phyloP scores from a whole-genome alignment of 2,797 vertebrate genomes.

The Holocentrus rufus region DNA sequence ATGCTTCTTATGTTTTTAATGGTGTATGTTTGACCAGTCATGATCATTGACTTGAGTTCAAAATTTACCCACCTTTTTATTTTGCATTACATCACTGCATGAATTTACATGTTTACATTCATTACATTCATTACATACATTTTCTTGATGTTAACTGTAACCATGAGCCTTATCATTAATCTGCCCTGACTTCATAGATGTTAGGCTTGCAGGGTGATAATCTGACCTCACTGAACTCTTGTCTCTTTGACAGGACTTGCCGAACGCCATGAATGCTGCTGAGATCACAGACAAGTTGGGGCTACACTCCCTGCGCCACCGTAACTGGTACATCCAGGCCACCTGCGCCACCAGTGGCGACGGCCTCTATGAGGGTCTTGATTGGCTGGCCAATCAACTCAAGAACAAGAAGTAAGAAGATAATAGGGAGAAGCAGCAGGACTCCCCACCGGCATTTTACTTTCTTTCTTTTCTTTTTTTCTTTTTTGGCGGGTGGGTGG shows the following conservation, averaged over 20 bases:
- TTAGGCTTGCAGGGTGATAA: not conserved
- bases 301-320: slow-evolving; percentile 94
- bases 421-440: slow-evolving; percentile 26
- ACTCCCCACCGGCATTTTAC: slow-evolving; percentile 42
- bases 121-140: no score
- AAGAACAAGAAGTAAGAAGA: slow-evolving; percentile 95
- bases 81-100: no score
- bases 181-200: not conserved
- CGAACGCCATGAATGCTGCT: slow-evolving; percentile 97
- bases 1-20: no score
- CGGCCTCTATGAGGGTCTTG: slow-evolving; percentile 95
- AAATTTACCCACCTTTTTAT: no score
- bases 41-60: no score
- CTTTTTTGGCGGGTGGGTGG: not conserved
- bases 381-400: slow-evolving; percentile 98
- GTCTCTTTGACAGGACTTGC: slow-evolving; percentile 86
- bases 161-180: not conserved
- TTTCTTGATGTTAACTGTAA: not conserved
- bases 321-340: slow-evolving; percentile 99
- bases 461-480: slow-evolving; percentile 30
- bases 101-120: no score
- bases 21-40: no score
- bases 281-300: slow-evolving; percentile 98
- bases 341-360: slow-evolving; percentile 97
- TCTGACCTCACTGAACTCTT: slow-evolving; percentile 24